A percentile compares a stretch with the other conserved stretches of the same genome.
These are phyloP conservation scores for Etia nguti DNA, from an alignment of 2,113 vertebrate genomes.

Conservation along the genomic window DNA sequence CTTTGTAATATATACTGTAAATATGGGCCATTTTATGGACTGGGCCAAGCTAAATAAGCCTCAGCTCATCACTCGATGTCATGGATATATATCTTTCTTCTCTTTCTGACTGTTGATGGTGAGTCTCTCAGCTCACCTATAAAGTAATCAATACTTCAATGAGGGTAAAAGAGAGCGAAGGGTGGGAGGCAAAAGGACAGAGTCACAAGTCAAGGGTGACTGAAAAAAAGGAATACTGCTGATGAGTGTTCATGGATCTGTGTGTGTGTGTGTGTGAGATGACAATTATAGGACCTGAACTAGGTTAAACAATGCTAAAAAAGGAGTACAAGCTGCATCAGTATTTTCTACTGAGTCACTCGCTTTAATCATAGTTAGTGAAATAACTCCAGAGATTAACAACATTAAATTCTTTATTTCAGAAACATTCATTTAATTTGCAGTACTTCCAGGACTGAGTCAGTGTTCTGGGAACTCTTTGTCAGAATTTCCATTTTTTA, in stretches of 20 bases:
- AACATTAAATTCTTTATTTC: neutral
- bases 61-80: neutral
- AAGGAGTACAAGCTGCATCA: neutral
- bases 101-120: conserved; percentile 2
- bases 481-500: neutral
- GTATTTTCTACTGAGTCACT: neutral
- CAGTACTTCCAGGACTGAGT: neutral
- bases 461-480: neutral
- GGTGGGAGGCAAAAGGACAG: neutral
- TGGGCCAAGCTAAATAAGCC: neutral
- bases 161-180: neutral
- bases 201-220: neutral
- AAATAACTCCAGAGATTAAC: neutral
- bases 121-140: neutral
- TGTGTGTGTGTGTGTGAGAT: accelerated
- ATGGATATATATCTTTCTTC: neutral
- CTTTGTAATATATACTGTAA: neutral
- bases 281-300: neutral
- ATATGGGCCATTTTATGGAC: neutral
- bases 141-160: conserved; percentile 10
- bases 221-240: neutral
- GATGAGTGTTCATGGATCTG: neutral
- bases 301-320: neutral
- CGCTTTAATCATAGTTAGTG: neutral
- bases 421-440: neutral